Evolutionary conservation across 2,797 vertebrate genomes (phyloP).

Genomic region (Lagocephalus sceleratus): DNA sequence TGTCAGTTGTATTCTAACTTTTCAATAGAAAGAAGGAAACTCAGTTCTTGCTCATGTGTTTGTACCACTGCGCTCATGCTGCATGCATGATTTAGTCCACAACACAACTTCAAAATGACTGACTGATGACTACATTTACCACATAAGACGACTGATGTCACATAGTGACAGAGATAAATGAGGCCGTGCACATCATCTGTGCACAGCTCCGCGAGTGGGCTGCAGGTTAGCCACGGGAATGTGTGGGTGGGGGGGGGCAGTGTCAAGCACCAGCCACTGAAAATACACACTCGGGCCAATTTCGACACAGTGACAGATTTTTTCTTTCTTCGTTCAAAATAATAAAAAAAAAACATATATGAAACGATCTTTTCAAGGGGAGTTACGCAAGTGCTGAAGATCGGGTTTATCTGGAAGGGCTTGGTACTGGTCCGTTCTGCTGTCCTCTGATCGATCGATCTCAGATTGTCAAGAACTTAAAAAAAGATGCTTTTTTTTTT

Average conservation of each 20-base stretch:
- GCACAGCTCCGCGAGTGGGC: slow-evolving; percentile 75
- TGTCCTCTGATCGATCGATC: slow-evolving; percentile 9
- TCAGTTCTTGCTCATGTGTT: slow-evolving; percentile 27
- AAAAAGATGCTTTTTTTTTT: no score
- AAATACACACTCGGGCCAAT: slow-evolving; percentile 13
- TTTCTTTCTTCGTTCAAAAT: no score
- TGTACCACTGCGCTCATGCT: slow-evolving; percentile 55
- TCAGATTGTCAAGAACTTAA: slow-evolving; percentile 26
- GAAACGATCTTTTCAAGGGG: no score
- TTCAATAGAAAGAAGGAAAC: slow-evolving; percentile 47
- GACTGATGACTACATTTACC: slow-evolving; percentile 61
- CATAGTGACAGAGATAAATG: slow-evolving; percentile 89
- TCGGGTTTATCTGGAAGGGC: no score
- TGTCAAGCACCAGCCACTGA: slow-evolving; percentile 50
- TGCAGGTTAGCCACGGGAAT: slow-evolving; percentile 79
- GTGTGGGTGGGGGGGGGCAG: slow-evolving; percentile 51
- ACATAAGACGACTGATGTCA: slow-evolving; percentile 81
- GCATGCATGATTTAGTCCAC: slow-evolving; percentile 76
- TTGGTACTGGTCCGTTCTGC: neutral
- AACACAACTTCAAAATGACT: slow-evolving; percentile 64
- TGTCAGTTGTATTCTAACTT: slow-evolving; percentile 29
- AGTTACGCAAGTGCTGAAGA: slow-evolving; percentile 27
- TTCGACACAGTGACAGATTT: slow-evolving; percentile 21
- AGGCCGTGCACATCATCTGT: slow-evolving; percentile 64
- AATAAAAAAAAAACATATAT: no score